phyloP scores from a whole-genome alignment of 1,140 invertebrate genomes.

The Zaprionus capensis region DNA sequence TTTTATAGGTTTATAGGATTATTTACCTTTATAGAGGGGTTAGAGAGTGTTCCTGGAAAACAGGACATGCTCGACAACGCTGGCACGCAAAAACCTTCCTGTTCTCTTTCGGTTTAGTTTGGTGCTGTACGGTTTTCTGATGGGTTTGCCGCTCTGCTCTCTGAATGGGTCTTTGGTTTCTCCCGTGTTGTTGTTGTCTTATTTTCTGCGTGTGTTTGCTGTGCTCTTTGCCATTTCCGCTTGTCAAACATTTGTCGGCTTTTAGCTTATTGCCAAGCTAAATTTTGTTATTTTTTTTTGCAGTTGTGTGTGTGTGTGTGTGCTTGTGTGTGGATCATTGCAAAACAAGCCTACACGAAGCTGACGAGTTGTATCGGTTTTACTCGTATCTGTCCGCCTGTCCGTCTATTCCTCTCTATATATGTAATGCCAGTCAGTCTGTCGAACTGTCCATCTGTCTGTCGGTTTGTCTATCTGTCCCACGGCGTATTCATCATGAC shows the following conservation, averaged over 20 bases:
- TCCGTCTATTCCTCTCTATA: constrained; percentile 30
- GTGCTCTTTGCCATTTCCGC: constrained; percentile 72
- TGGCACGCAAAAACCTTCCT: constrained; percentile 2
- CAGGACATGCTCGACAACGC: background rate
- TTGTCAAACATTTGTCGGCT: constrained; percentile 81
- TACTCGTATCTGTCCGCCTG: constrained; percentile 41
- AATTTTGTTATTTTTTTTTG: constrained; percentile 10
- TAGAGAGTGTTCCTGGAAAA: background rate
- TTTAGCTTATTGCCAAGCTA: constrained; percentile 77
- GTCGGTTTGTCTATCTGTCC: constrained; percentile 18
- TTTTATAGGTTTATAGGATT: background rate
- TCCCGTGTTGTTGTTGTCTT: constrained; percentile 18
- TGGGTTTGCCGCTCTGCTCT: background rate
- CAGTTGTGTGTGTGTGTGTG: constrained; percentile 17
- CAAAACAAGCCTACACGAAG: constrained; percentile 70
- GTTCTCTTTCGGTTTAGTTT: constrained; percentile 18
- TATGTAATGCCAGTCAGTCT: constrained; percentile 15
- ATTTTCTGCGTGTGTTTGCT: constrained; percentile 37
- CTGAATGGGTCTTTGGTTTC: constrained; percentile 17
- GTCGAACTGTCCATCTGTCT: background rate
- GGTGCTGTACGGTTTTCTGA: background rate
- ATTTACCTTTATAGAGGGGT: background rate
- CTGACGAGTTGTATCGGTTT: constrained; percentile 48
- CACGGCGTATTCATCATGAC: constrained; percentile 39
- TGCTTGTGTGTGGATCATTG: constrained; percentile 53